Evolutionary conservation across 2,888 invertebrate genomes (phyloP).

Genomic region (Lypha dubia): DNA sequence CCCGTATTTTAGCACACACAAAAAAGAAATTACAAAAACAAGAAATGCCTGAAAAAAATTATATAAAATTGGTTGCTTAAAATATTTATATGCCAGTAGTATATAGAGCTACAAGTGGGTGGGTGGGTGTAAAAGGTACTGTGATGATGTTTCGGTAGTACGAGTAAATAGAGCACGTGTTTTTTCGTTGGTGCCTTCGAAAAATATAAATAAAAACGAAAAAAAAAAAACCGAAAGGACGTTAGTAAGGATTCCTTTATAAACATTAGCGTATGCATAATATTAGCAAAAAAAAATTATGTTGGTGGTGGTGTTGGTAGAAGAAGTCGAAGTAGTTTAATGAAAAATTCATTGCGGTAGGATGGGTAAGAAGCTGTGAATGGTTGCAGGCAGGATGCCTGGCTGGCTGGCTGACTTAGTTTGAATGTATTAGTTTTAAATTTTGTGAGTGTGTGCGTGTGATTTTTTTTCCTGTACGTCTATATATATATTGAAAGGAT

Average conservation of each 20-base stretch:
- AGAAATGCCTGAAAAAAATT: conserved; percentile 48
- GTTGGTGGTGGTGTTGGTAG: background rate
- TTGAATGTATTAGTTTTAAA: conserved; percentile 15
- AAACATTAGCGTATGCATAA: conserved; percentile 29
- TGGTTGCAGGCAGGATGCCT: conserved; percentile 23
- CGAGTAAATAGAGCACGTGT: conserved; percentile 69
- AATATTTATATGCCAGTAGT: conserved; percentile 52
- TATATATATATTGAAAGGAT: conserved; percentile 59
- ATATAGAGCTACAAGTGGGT: conserved; percentile 73
- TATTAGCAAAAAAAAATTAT: background rate
- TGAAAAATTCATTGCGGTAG: conserved; percentile 56
- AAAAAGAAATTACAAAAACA: conserved; percentile 45
- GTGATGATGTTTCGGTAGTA: conserved; percentile 32
- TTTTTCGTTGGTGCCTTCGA: conserved; percentile 56
- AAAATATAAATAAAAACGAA: conserved; percentile 42
- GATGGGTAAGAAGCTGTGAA: conserved; percentile 16
- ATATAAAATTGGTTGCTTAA: conserved; percentile 70
- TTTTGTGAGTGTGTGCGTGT: conserved; percentile 28
- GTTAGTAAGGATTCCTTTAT: conserved; percentile 56
- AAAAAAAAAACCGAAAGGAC: conserved; percentile 42
- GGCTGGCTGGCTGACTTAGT: conserved; percentile 19
- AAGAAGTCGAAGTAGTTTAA: conserved; percentile 50
- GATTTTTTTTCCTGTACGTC: background rate
- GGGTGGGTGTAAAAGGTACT: conserved; percentile 12
- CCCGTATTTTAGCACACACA: conserved; percentile 52